Evolutionary conservation across 2,113 vertebrate genomes (phyloP), one percentile per base, ranked within the genome.

Genomic region (Zosterops pallidus): DNA sequence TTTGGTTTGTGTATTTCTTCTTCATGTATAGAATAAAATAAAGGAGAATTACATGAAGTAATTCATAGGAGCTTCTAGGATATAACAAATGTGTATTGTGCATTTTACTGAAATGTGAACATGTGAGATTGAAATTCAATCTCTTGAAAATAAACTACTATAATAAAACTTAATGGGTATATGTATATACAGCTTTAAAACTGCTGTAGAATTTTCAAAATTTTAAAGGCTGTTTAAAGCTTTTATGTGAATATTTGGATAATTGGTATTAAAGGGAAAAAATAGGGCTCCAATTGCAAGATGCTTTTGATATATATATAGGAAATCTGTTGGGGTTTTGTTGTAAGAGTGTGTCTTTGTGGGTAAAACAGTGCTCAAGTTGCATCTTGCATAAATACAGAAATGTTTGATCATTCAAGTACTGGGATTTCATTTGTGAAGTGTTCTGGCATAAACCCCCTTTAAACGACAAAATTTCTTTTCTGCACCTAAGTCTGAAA

Each of bases 301-400:
- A 76, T 95, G 81, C 86, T 82, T 78, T 76, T 29, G 19, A 47
- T 12, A 44, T 28, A 55, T 47, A 47, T 35, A 49, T 53, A n/a
- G 23, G 55, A 86, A 60, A 68, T 84, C 39, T 82, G 1, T 18
- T 94, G 92, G n/a, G 3, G 3, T 86, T 91, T 88, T 94, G 41
- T 91, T 94, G 20, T 76, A 90, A 87, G 53, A 60, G 33, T 83
- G 23, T 92, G 28, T 47, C 53, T 94, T 35, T n/a, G 21, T 47
- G 68, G 31, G 8, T 41, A 19, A 35, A 83, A 28, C 31, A 59
- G 12, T 89, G 29, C 47, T 90, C 12, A 44, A 53, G 39, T 83
- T 97, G 85, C 94, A 95, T 97, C 89, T 95, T 92, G 84, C 87
- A 14, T 70, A 90, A 86, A 72, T 90, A 74, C 6, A 59, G 44